phyloP scores from a whole-genome alignment of 2,113 vertebrate species.

The Polyodon spathula region DNA sequence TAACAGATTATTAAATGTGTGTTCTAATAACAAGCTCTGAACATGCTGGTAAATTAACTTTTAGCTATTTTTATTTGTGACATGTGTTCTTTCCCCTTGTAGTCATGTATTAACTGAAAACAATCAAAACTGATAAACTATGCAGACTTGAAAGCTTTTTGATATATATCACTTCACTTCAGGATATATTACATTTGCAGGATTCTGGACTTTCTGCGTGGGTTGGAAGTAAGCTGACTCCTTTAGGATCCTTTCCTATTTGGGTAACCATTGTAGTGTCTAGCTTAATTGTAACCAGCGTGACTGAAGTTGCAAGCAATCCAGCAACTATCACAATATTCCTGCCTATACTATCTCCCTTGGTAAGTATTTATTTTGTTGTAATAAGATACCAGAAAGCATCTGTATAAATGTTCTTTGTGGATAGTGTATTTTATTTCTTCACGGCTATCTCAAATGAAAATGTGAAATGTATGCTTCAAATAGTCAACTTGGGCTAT shows the following conservation, averaged over 20 bases:
- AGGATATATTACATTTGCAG: slow-evolving; percentile 34
- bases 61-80: too few species aligned
- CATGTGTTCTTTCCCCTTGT: too few species aligned
- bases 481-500: slow-evolving; percentile 2
- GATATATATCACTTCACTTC: too few species aligned
- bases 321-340: slow-evolving; percentile 84
- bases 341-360: slow-evolving; percentile 76
- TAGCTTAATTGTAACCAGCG: slow-evolving; percentile 74
- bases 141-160: not conserved
- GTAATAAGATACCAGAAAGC: not conserved
- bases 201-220: slow-evolving; percentile 71
- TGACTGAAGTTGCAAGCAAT: slow-evolving; percentile 89
- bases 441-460: too few species aligned
- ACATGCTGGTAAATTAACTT: too few species aligned
- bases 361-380: slow-evolving; percentile 58
- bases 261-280: slow-evolving; percentile 64
- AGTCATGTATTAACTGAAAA: too few species aligned
- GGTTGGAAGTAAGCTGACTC: slow-evolving; percentile 73
- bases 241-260: slow-evolving; percentile 68
- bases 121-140: too few species aligned
- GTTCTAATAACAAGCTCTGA: too few species aligned
- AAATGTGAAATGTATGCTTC: too few species aligned
- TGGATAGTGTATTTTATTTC: too few species aligned
- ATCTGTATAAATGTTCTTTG: too few species aligned
- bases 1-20: too few species aligned